Evolutionary conservation across 2,797 vertebrate genomes (phyloP), one percentile per base, ranked within the genome.

Genomic region (Gorsachius magnificus): DNA sequence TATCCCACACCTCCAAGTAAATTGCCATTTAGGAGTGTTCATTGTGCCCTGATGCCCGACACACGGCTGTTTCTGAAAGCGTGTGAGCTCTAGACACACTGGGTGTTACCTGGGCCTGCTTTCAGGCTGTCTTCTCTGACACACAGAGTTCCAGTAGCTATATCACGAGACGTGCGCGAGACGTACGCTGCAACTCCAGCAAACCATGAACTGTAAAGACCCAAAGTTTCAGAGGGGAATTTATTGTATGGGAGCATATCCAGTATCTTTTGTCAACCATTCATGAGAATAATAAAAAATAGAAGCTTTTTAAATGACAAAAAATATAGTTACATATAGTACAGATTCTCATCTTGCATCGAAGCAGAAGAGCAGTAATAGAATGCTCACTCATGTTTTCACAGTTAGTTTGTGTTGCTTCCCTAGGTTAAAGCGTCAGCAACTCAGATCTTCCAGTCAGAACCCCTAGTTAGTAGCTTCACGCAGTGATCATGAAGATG

Each of bases 261-360:
- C 95, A 97, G 38, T 96, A 97, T 61, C 87, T 94, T 94, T 96
- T 64, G 93, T 97, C 97, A 97, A 96, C 92, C 96, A 89, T 90
- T 97, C 95, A 97, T 97, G 96, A 96, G 94, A 97, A 97, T 97
- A 97, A 98, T 97, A 97, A 98, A 97, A 98, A 98, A 98, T 96
- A 98, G 87, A 98, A 96, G 95, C 97, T 97, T 97, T 94, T 97
- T 78, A 98, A 97, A 96, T 95, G 96, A 97, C 96, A 96, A 97
- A 97, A 97, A 93, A 96, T 81, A 93, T 97, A 97, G 94, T 98
- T 98, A 98, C 97, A 98, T 98, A 97, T 97, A 89, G 95, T 97
- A 98, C 98, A 98, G 95, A 83, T 87, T 95, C 92, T 87, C 87
- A 95, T 95, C 95, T 97, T 97, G 91, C 96, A 97, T 94, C 93